phyloP scores from a whole-genome alignment of 1,140 invertebrate genomes.

The Antheraea mylitta region DNA sequence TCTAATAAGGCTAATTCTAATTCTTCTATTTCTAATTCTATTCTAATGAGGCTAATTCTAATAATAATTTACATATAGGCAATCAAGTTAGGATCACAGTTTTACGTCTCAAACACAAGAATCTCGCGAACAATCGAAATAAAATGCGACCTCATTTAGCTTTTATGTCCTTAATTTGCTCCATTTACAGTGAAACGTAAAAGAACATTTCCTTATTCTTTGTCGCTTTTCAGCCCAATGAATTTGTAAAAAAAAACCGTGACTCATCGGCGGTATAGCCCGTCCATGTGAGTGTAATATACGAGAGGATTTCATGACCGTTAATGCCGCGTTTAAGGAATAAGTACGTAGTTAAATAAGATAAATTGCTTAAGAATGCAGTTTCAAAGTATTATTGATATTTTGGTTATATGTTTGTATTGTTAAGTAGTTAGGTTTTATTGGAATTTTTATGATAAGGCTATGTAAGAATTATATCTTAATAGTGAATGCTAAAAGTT shows the following conservation, averaged over 20 bases:
- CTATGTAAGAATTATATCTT: too few species aligned
- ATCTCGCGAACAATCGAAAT: constrained; percentile 50
- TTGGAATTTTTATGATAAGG: background rate
- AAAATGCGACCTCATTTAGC: constrained; percentile 63
- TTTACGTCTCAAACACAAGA: constrained; percentile 20
- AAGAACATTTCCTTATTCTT: constrained; percentile 52
- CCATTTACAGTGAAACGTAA: constrained; percentile 53
- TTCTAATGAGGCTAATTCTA: too few species aligned
- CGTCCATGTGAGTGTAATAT: background rate
- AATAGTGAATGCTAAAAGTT: too few species aligned
- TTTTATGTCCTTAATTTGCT: constrained; percentile 70
- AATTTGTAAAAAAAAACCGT: constrained; percentile 36
- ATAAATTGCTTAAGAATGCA: background rate
- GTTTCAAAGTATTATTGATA: background rate
- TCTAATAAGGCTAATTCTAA: too few species aligned
- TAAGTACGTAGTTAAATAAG: background rate
- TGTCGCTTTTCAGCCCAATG: constrained; percentile 52
- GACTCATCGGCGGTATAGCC: background rate
- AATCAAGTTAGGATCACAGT: constrained; percentile 43
- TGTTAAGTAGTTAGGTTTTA: background rate
- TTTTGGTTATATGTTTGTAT: background rate
- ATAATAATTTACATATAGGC: constrained; percentile 4
- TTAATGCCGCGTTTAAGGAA: background rate
- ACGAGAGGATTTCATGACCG: constrained; percentile 2
- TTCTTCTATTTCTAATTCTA: too few species aligned